phyloP scores from a whole-genome alignment of 1,140 invertebrate species.

The Stegodyphus mimosarum region DNA sequence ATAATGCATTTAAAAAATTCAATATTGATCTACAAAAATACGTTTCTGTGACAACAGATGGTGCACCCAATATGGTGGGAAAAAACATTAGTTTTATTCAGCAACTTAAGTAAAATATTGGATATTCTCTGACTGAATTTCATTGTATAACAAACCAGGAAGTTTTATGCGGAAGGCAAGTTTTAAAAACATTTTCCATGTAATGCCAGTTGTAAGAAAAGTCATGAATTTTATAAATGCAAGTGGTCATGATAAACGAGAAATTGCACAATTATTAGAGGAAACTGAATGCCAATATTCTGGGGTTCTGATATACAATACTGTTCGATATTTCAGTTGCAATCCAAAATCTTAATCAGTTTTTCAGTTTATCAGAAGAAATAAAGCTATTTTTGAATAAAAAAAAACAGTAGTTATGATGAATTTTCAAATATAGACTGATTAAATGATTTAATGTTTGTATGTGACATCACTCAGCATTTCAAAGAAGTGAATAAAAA shows the following conservation, averaged over 20 bases:
- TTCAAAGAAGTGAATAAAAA: conserved; percentile 23
- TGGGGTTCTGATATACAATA: conserved; percentile 65
- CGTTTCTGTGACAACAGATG: conserved; percentile 6
- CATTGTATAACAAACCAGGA: conserved; percentile 58
- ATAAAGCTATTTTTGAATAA: conserved; percentile 8
- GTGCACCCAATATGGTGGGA: neutral
- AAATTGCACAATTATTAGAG: conserved; percentile 64
- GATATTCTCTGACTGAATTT: conserved; percentile 62
- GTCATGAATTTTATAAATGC: conserved; percentile 19
- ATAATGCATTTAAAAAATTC: conserved; percentile 66
- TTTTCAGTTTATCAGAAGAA: neutral
- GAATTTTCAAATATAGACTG: conserved; percentile 11
- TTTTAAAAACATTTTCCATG: conserved; percentile 64
- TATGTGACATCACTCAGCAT: conserved; percentile 19
- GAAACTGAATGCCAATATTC: conserved; percentile 65
- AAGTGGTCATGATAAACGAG: conserved; percentile 64
- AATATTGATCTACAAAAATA: conserved; percentile 61
- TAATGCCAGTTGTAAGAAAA: conserved; percentile 29
- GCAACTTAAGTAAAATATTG: conserved; percentile 5
- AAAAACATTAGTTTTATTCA: conserved; percentile 4
- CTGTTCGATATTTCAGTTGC: conserved; percentile 66
- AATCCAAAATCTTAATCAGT: conserved; percentile 3
- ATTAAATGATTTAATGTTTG: conserved; percentile 18
- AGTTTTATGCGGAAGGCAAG: conserved; percentile 52
- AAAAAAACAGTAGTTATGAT: neutral